These are phyloP conservation scores for Erpobdella octoculata DNA, from an alignment of 2,888 invertebrate genomes.

Conservation along the genomic window DNA sequence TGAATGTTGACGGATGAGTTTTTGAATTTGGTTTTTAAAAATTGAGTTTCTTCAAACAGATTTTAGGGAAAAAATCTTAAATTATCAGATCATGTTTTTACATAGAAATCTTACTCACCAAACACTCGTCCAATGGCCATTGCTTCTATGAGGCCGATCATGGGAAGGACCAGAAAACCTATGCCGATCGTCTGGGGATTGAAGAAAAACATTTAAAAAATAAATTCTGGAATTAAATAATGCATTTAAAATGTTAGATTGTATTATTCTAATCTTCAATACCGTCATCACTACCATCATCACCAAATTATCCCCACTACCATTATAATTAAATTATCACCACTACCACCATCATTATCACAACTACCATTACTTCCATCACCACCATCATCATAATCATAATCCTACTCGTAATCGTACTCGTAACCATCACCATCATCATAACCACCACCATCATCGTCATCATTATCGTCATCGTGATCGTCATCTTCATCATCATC, in stretches of 20 bases:
- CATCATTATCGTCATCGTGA: not conserved
- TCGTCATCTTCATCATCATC: constrained; percentile 1
- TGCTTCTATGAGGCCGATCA: constrained; percentile 79
- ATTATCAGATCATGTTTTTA: not conserved
- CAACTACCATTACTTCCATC: too few relatives aligned
- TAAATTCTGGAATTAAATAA: too few relatives aligned
- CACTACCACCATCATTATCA: not conserved
- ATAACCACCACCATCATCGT: too few relatives aligned
- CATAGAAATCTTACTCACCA: constrained; percentile 60
- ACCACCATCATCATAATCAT: too few relatives aligned
- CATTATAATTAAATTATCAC: not conserved
- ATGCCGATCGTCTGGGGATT: constrained; percentile 70
- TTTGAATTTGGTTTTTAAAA: too few relatives aligned
- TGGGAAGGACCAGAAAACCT: constrained; percentile 74
- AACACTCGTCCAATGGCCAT: constrained; percentile 90
- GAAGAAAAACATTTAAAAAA: too few relatives aligned
- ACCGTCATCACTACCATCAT: too few relatives aligned
- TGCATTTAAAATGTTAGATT: not conserved
- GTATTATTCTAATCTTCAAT: not conserved
- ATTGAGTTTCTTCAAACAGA: not conserved
- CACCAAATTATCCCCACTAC: not conserved
- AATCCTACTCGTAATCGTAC: too few relatives aligned
- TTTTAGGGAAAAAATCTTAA: not conserved
- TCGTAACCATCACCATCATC: too few relatives aligned
- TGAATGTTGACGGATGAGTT: not conserved